These are phyloP conservation scores for Mycalesis mineus DNA, from an alignment of 2,888 invertebrate species.

Conservation along the genomic window DNA sequence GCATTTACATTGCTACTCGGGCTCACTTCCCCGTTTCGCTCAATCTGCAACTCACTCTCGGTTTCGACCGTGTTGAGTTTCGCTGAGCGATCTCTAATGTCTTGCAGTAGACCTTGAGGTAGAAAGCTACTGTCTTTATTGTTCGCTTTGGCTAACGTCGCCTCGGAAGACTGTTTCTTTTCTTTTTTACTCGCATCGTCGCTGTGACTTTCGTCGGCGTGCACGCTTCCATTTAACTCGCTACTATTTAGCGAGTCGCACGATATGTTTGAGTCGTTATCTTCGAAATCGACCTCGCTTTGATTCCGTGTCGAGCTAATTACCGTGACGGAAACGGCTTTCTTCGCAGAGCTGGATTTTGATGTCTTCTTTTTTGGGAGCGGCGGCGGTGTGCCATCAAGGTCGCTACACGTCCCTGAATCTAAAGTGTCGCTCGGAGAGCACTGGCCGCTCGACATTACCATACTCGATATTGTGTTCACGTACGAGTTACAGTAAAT, in stretches of 20 bases:
- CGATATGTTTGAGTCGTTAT: slow-evolving; percentile 87
- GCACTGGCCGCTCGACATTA: slow-evolving; percentile 89
- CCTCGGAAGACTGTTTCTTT: slow-evolving; percentile 54
- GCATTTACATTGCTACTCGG: slow-evolving; percentile 71
- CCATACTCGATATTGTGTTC: slow-evolving; percentile 71
- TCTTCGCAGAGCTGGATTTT: slow-evolving; percentile 68
- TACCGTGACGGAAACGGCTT: slow-evolving; percentile 76
- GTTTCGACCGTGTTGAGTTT: slow-evolving; percentile 71
- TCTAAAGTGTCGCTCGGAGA: slow-evolving; percentile 90
- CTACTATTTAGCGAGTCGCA: slow-evolving; percentile 89
- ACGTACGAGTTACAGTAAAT: slow-evolving; percentile 82
- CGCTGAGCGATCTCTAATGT: slow-evolving; percentile 82
- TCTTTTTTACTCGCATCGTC: slow-evolving; percentile 63
- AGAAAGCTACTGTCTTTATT: slow-evolving; percentile 74
- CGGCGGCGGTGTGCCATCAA: slow-evolving; percentile 85
- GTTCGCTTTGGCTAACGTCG: slow-evolving; percentile 52
- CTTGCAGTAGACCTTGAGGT: slow-evolving; percentile 82
- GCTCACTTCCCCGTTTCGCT: slow-evolving; percentile 54
- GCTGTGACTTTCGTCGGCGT: slow-evolving; percentile 69
- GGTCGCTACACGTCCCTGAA: slow-evolving; percentile 91
- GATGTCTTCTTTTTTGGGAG: slow-evolving; percentile 82
- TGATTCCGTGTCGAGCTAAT: slow-evolving; percentile 77
- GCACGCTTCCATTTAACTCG: slow-evolving; percentile 78
- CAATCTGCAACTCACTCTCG: slow-evolving; percentile 59
- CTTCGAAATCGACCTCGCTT: slow-evolving; percentile 83